Base-by-base conservation (phyloP, 2,113 vertebrate species). In the Pyxicephalus adspersus region DNA sequence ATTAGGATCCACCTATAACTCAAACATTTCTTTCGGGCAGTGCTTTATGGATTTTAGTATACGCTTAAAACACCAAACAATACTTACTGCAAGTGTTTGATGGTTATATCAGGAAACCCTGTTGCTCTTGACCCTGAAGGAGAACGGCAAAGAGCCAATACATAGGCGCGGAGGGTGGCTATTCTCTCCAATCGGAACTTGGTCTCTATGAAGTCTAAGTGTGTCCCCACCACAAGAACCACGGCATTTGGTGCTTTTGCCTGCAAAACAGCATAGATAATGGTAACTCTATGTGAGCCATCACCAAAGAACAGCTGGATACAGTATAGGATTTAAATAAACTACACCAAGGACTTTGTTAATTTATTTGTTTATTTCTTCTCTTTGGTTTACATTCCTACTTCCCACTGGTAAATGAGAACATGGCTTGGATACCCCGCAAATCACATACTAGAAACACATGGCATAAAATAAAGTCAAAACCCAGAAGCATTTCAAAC, bases 161-260 rank as follows among this genome's bases (percentile, higher is more conserved):
- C 91, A 0, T 98, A 97, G 0, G 98, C 98, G 0, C 96, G 90
- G 8, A 99, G 91, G 0, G 97, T 99, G 0, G 97, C 98, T 1
- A 99, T 92, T 16, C 98, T 92, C 87, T 99, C 98, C 0, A 92
- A 95, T 0, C 96, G 96, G 85, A 99, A 99, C 80, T 95, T 97
- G 0, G 90, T 93, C 68, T 98, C 96, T 0, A 99, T 98, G 54
- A 98, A 90, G 87, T 99, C 98, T 85, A 99, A 89, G 87, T 99
- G 98, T 0, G 98, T 98, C 67, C 98, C 98, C 0, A 99, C 95
- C 57, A 99, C 96, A 75, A 99, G 75, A 85, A 99, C 98, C 0
- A 92, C 94, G 0, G 98, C 95, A 68, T 96, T 99, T 0, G 97
- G 97, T 31, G 98, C 97, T 51, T 97, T 94, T 11, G 98, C 96